Evolutionary conservation across 2,113 vertebrate genomes (phyloP).

Genomic region (Vidua chalybeata): DNA sequence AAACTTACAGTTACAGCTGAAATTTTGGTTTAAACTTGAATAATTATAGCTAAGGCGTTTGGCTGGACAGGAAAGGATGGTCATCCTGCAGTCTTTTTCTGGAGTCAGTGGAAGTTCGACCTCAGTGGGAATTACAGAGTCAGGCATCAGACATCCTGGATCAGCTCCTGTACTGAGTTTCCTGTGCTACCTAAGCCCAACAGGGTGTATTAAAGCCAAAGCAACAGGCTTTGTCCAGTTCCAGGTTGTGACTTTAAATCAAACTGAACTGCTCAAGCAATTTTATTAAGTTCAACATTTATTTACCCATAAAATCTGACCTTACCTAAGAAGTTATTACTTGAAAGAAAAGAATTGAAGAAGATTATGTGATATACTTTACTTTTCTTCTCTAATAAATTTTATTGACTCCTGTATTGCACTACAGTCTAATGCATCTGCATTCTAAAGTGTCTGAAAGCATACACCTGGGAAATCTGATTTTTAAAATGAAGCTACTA

Average conservation of each 20-base stretch:
- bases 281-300: background rate
- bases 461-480: background rate
- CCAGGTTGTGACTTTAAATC: background rate
- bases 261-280: background rate
- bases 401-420: background rate
- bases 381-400: background rate
- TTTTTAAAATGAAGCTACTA: constrained; percentile 15
- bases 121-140: background rate
- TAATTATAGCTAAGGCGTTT: background rate
- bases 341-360: background rate
- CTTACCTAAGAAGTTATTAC: background rate
- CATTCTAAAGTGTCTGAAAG: background rate
- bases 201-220: background rate
- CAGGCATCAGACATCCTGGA: background rate
- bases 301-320: background rate
- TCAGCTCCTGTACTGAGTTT: background rate
- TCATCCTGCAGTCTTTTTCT: background rate
- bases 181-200: constrained; percentile 2
- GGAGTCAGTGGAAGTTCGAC: background rate
- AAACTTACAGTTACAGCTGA: background rate
- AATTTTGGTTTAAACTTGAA: background rate
- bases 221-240: constrained; percentile 5
- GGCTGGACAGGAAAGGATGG: background rate
- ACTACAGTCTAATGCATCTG: background rate
- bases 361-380: background rate